Base-by-base conservation (phyloP, 2,888 invertebrate species). In the Pollenia griseotomentosa region DNA sequence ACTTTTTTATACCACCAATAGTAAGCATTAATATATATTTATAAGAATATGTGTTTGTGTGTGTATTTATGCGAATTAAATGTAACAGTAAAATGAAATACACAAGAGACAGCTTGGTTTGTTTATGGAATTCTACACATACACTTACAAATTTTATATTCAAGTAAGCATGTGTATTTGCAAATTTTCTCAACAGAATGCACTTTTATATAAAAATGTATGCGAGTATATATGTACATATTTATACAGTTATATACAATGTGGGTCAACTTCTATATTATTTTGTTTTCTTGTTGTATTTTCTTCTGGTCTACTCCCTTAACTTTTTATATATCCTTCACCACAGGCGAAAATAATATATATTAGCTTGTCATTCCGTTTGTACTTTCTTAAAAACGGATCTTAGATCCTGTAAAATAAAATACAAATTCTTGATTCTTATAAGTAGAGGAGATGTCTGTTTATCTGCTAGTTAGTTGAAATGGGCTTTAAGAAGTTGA, bases 81-180 rank as follows among this genome's bases (percentile, higher is more conserved):
- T 66, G 40, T 3, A 57, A 53, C 77, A 73, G 33, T 74, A 63
- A 75, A 66, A 57, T 44, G 46, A 66, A 71, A 80, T 77, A 65
- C 75, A 61, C 77, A 19, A 71, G 77, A 86, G 83, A 84, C 80
- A 86, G 75, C 86, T 86, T 68, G 83, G 70, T 65, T 77, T 86
- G 68, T 74, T 82, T 84, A 81, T 83, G 53, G 48, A 81, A 59
- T 51, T 61, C 79, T 46, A 57, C 57, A 40, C 33, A 77, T 19
- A 57, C 70, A 46, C 14, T 40, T 48, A 44, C n/a, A 65, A 44
- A 77, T 44, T 74, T 44, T 19, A 65, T 23, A 55, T 44, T 19
- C 9, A 33, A 16, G 23, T 23, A 77, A 59, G n/a, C 48, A 61
- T 63, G 14, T 73, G 44, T 40, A 46, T 80, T 51, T 44, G 14